Evolutionary conservation across 2,888 invertebrate species (phyloP).

Genomic region (Pimpla rufipes): DNA sequence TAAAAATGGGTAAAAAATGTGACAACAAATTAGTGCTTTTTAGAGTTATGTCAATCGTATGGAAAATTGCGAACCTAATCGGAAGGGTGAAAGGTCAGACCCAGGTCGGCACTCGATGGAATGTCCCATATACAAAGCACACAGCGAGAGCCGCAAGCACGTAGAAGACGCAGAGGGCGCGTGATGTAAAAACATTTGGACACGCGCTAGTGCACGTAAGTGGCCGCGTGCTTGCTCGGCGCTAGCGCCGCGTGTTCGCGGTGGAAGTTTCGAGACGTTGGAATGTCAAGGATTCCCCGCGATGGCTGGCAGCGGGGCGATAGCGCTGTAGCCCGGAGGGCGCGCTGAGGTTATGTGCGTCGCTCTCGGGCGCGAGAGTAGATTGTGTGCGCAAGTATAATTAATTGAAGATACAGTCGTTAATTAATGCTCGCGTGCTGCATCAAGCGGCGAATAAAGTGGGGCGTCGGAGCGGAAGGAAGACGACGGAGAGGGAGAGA

Average conservation of each 20-base stretch:
- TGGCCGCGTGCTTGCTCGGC: slow-evolving; percentile 12
- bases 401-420: slow-evolving; percentile 37
- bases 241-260: not conserved
- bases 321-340: slow-evolving; percentile 7
- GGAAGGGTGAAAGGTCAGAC: no score
- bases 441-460: not conserved
- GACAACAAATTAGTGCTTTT: no score
- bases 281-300: slow-evolving; percentile 36
- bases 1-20: no score
- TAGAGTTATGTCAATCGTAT: no score
- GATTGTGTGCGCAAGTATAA: not conserved
- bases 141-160: no score
- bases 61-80: no score
- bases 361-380: not conserved
- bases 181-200: slow-evolving; percentile 50
- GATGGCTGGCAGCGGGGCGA: slow-evolving; percentile 15
- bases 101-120: no score
- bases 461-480: slow-evolving; percentile 25
- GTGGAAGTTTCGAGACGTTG: slow-evolving; percentile 43
- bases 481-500: slow-evolving; percentile 65
- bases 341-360: not conserved
- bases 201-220: slow-evolving; percentile 30
- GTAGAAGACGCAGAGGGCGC: slow-evolving; percentile 1
- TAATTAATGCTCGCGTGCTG: slow-evolving; percentile 58
- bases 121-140: no score